Percentiles rank a stretch among this genome's conserved stretches.
These are phyloP conservation scores for Candoia aspera DNA, from an alignment of 2,113 vertebrate genomes.

Conservation along the genomic window DNA sequence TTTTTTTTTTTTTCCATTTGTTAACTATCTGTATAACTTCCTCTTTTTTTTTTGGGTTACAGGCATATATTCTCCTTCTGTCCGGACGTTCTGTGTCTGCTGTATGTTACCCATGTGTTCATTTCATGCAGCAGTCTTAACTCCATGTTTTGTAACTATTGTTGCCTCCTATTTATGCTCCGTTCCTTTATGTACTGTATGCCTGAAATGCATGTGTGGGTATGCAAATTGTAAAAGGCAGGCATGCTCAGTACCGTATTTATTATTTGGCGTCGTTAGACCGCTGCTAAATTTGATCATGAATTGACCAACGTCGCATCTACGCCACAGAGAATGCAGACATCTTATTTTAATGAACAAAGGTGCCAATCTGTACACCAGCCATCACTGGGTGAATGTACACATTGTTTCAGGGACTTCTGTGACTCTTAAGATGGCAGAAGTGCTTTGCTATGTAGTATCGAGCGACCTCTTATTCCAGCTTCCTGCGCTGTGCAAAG, in stretches of 20 bases:
- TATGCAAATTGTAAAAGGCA: not conserved
- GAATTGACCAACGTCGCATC: not conserved
- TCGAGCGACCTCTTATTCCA: constrained; percentile 72
- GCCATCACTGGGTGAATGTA: constrained; percentile 16
- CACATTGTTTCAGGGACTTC: constrained; percentile 48
- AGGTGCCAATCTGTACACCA: constrained; percentile 39
- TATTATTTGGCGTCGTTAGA: not conserved
- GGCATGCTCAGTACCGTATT: not conserved
- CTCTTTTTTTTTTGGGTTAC: constrained; percentile 24
- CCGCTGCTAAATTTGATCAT: no score
- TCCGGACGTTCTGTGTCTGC: constrained; percentile 32
- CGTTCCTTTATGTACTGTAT: constrained; percentile 57
- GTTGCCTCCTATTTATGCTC: constrained; percentile 54
- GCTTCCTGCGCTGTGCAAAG: constrained; percentile 76
- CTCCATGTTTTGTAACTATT: constrained; percentile 24
- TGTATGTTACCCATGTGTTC: constrained; percentile 35
- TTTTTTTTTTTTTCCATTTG: constrained; percentile 32
- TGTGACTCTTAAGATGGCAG: constrained; percentile 73
- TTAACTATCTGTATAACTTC: not conserved
- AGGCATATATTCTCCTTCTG: not conserved
- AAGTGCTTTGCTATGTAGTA: constrained; percentile 63
- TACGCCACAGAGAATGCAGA: constrained; percentile 49
- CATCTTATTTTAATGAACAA: constrained; percentile 45
- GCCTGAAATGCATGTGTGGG: not conserved
- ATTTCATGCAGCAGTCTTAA: constrained; percentile 56